A percentile compares a stretch with the other conserved stretches of the same genome.
These are phyloP conservation scores for Cephalopterus ornatus DNA, from an alignment of 2,113 vertebrate species.

Conservation along the genomic window DNA sequence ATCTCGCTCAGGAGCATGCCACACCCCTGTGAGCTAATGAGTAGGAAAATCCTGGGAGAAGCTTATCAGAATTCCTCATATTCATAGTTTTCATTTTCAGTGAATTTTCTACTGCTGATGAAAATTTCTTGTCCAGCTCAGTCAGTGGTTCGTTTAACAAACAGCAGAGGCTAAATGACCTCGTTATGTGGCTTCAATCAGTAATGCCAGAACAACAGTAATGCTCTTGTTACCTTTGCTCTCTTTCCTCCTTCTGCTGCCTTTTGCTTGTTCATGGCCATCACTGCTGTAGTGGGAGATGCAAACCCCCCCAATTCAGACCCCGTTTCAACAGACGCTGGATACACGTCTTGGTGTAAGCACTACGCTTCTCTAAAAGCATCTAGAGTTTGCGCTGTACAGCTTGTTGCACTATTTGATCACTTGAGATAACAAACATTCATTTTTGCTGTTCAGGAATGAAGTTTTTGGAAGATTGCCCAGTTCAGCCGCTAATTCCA, in stretches of 20 bases:
- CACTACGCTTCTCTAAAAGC: not conserved
- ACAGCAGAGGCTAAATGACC: not conserved
- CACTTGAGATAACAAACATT: slow-evolving; percentile 6
- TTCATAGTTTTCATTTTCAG: not conserved
- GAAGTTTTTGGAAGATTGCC: slow-evolving; percentile 73
- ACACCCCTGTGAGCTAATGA: not conserved
- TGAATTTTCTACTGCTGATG: not conserved
- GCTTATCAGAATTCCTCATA: not conserved
- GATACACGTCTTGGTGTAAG: not conserved
- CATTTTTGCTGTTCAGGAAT: slow-evolving; percentile 59
- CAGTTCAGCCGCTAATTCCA: slow-evolving; percentile 72
- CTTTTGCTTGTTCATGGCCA: not conserved
- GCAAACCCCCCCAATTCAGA: not conserved
- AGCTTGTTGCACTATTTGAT: not conserved
- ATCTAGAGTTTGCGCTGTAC: not conserved
- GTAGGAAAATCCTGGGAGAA: not conserved
- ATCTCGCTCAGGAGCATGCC: not conserved
- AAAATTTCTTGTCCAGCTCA: not conserved
- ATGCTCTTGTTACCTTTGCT: not conserved
- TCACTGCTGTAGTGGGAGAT: not conserved
- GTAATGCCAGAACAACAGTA: not conserved
- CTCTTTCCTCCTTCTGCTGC: not conserved
- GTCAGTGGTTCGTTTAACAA: not conserved
- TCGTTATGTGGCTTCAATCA: not conserved
- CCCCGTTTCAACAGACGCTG: not conserved